phyloP scores from a whole-genome alignment of 2,888 invertebrate genomes.

The Stictocephala bisonia region DNA sequence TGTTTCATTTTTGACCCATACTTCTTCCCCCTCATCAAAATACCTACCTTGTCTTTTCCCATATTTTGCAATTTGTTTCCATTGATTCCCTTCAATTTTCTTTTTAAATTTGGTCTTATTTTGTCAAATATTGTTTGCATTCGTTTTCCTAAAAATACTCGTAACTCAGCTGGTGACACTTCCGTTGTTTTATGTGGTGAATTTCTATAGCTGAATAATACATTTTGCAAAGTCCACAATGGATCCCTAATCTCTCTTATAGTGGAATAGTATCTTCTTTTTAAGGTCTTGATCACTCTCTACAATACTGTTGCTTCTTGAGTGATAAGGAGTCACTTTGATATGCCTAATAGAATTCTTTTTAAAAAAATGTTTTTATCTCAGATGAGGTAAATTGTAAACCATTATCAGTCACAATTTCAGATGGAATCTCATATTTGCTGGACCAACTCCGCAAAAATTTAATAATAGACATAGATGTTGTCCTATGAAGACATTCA shows the following conservation, averaged over 20 bases:
- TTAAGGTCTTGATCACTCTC: neutral
- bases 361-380: neutral
- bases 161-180: constrained; percentile 15
- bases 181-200: constrained; percentile 30
- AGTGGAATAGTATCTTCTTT: neutral
- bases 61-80: neutral
- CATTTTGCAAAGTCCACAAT: constrained; percentile 15
- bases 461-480: constrained; percentile 14
- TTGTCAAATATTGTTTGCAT: neutral
- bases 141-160: constrained; percentile 9
- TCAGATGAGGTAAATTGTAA: constrained; percentile 2
- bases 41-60: neutral
- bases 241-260: constrained; percentile 1
- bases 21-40: constrained; percentile 3
- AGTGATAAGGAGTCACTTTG: neutral
- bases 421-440: neutral
- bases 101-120: constrained; percentile 3
- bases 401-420: constrained; percentile 14
- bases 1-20: constrained; percentile 10
- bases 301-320: neutral
- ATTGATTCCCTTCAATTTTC: neutral
- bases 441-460: constrained; percentile 32
- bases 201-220: constrained; percentile 26
- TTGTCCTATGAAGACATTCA: constrained; percentile 24
- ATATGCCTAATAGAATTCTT: neutral